phyloP scores from a whole-genome alignment of 2,888 invertebrate genomes.

The Philaethria dido region DNA sequence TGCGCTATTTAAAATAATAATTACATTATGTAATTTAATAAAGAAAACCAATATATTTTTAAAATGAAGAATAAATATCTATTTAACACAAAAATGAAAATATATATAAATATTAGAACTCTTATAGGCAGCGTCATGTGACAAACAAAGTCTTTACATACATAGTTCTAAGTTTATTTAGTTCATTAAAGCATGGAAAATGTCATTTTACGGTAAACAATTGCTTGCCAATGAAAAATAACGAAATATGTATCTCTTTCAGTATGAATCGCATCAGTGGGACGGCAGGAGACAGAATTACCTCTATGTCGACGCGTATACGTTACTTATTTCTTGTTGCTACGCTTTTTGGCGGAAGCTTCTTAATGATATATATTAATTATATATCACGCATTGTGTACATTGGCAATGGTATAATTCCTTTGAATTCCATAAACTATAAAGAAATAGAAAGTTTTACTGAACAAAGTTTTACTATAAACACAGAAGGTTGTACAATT shows the following conservation, averaged over 20 bases:
- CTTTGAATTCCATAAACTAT: conserved; percentile 23
- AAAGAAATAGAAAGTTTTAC: conserved; percentile 22
- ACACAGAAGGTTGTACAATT: conserved; percentile 85
- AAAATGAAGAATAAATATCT: no score
- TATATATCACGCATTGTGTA: conserved; percentile 42
- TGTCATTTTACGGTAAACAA: conserved; percentile 19
- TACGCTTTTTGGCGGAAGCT: conserved; percentile 50
- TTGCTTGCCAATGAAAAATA: conserved; percentile 23
- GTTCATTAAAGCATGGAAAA: conserved; percentile 23
- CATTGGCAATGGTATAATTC: conserved; percentile 33
- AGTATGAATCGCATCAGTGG: conserved; percentile 46
- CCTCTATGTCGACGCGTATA: conserved; percentile 45
- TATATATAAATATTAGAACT: background rate
- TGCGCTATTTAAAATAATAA: no score
- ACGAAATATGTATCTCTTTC: conserved; percentile 44
- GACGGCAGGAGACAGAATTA: conserved; percentile 35
- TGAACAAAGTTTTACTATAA: conserved; percentile 66
- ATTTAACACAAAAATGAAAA: background rate
- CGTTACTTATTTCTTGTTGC: conserved; percentile 53
- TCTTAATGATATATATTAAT: conserved; percentile 50
- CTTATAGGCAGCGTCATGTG: background rate
- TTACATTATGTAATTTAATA: no score
- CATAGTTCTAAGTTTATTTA: conserved; percentile 12
- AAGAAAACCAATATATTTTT: no score
- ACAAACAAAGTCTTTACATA: background rate